Base-by-base conservation (phyloP, 2,888 invertebrate genomes). In the Argyresthia goedartella region DNA sequence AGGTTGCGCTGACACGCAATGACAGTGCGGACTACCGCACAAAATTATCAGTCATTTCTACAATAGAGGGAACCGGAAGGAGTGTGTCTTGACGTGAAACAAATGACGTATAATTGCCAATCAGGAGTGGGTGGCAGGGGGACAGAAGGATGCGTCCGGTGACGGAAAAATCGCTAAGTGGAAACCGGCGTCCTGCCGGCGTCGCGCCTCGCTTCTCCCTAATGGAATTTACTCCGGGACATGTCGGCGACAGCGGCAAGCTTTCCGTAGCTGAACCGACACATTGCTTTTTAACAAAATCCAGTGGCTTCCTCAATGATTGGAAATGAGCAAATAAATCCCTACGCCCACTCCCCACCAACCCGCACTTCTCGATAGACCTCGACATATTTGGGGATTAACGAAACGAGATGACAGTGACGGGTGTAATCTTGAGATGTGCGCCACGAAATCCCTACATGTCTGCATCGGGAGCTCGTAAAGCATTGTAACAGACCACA, bases 211-310 rank as follows among this genome's bases (percentile, higher is more conserved):
- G 56, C 58, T 64, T 53, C 51, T 55, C 56, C 57, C 66, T 76
- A 75, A 76, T 75, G 67, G 67, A 73, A 73, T 74, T 75, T 71
- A 59, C 65, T 68, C 60, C 60, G 62, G 36, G 48, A 48, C 11
- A 48, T 48, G 36, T 35, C 36, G 15, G 6, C 48, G 36, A 34
- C 35, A 35, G 13, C 11, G 14, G 36, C 9, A 14, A 48, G 25
- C 25, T 25, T 25, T 25, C 25, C 25, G 42, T 14, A 42, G 42
- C 7, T 42, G 13, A 42, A 13, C 42, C 13, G n/a, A 42, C 14
- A 42, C 14, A 25, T 25, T 25, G 25, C 25, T 25, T 25, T 25
- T 25, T 25, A 25, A 25, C 25, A 25, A 25, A 25, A 25, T 25
- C 25, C 25, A 25, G 25, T 6, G 25, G 25, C 25, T 25, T 25